Base-by-base conservation (phyloP, 2,888 invertebrate genomes). In the Drosophila mimetica region DNA sequence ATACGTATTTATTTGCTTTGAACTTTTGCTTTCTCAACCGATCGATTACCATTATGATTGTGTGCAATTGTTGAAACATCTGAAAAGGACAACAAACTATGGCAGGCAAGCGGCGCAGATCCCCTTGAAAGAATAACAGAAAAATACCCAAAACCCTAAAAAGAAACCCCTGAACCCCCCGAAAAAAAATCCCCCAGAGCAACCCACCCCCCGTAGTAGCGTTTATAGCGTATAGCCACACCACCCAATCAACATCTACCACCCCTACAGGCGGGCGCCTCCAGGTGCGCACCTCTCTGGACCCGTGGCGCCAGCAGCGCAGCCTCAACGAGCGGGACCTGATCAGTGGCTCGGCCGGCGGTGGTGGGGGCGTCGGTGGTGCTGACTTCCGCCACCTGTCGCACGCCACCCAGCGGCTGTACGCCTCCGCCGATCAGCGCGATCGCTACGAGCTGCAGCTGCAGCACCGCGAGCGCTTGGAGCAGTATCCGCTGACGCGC, bases 251-350 rank as follows among this genome's bases (percentile, higher is more conserved):
- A 65, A 54, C 72, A 74, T 71, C 86, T 74, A 60, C 88, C 66
- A 81, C 79, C 81, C 88, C 87, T 72, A 82, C 89, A 85, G 84
- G 84, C 74, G 84, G 89, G 37, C 84, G 84, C 79, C 83, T 87
- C 61, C 89, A 90, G 79, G 90, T 82, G 64, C 89, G 86, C 72
- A 76, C 78, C 53, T 64, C 64, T 36, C 9, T 64, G 67, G 91
- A 91, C 51, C 89, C 89, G 42, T 91, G 91, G 91, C 90, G 85
- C 46, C 90, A 90, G 69, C 90, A 90, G 71, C 86, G 90, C 64
- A 91, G 90, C 65, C 89, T 91, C 52, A 91, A 90, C 64, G 91
- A 91, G 66, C 91, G 91, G 51, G 90, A 90, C 69, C 83, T 90
- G 22, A 69, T 90, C 36, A 89, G 89, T 28, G 25, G 25, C 25